These are phyloP conservation scores for Formica selysi DNA, from an alignment of 1,140 invertebrate species.

Conservation along the genomic window DNA sequence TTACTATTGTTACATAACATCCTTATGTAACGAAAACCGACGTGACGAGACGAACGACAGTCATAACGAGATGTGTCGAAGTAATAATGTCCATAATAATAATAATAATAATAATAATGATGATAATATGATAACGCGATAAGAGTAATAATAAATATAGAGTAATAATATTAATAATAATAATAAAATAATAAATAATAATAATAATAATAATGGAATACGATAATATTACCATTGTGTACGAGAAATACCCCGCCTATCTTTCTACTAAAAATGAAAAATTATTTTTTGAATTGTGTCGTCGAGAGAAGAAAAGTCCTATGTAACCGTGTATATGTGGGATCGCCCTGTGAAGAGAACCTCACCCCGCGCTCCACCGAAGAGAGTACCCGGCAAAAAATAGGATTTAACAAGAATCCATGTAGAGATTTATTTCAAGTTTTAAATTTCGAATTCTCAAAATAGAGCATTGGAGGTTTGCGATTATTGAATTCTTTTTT, in stretches of 20 bases:
- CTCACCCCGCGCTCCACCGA: slow-evolving; percentile 53
- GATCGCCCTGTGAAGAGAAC: slow-evolving; percentile 67
- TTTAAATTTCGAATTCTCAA: slow-evolving; percentile 7
- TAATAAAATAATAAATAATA: slow-evolving; percentile 73
- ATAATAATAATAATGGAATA: slow-evolving; percentile 74
- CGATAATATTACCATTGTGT: slow-evolving; percentile 76
- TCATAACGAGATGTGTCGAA: slow-evolving; percentile 57
- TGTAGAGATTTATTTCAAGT: slow-evolving; percentile 18
- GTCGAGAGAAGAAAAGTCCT: slow-evolving; percentile 76
- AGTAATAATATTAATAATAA: slow-evolving; percentile 70
- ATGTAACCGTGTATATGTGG: slow-evolving; percentile 74
- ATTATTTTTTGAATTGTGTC: slow-evolving; percentile 83
- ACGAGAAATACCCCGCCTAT: slow-evolving; percentile 80
- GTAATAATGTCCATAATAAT: slow-evolving; percentile 68
- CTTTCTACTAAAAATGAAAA: slow-evolving; percentile 82
- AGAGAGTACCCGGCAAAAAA: slow-evolving; percentile 46
- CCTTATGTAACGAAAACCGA: slow-evolving; percentile 39
- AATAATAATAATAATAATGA: slow-evolving; percentile 74
- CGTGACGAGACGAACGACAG: slow-evolving; percentile 63
- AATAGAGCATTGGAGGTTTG: not conserved
- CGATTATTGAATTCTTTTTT: slow-evolving; percentile 21
- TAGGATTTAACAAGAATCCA: slow-evolving; percentile 36
- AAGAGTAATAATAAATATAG: slow-evolving; percentile 39
- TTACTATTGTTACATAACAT: slow-evolving; percentile 19
- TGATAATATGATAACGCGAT: slow-evolving; percentile 52